Conservation (phyloP, 1,140 invertebrate genomes). For the Ceratosolen solmsi region DNA sequence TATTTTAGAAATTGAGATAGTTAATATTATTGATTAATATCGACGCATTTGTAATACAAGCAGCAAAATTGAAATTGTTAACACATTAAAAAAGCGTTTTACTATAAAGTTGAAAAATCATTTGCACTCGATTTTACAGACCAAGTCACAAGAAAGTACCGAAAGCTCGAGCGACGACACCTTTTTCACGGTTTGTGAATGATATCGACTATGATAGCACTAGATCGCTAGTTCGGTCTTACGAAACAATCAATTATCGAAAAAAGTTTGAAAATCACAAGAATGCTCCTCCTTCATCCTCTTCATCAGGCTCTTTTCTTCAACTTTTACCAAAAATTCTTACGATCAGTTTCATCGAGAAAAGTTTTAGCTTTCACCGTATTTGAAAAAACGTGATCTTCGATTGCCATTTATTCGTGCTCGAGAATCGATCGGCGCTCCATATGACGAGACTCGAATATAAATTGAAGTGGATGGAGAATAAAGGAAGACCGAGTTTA, state of each 20-base stretch:
- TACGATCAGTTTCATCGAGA: slow-evolving; percentile 62
- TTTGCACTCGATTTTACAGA: too few relatives aligned
- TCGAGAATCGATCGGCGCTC: slow-evolving; percentile 62
- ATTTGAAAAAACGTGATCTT: neutral
- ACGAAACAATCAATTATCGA: slow-evolving; percentile 71
- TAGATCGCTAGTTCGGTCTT: slow-evolving; percentile 53
- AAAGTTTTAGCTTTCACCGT: slow-evolving; percentile 12
- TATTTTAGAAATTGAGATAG: too few relatives aligned
- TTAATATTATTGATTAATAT: too few relatives aligned
- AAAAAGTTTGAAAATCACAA: slow-evolving; percentile 63
- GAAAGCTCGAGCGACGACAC: too few relatives aligned
- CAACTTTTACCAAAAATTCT: slow-evolving; percentile 47
- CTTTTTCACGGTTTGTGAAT: too few relatives aligned
- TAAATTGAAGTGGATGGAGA: slow-evolving; percentile 51
- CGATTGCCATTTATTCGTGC: slow-evolving; percentile 40
- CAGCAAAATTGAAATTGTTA: too few relatives aligned
- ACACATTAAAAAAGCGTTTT: too few relatives aligned
- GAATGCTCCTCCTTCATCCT: slow-evolving; percentile 54
- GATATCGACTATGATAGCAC: too few relatives aligned
- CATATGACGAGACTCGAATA: slow-evolving; percentile 59
- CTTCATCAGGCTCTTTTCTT: slow-evolving; percentile 46
- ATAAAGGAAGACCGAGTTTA: too few relatives aligned
- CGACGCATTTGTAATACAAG: too few relatives aligned
- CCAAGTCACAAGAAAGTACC: too few relatives aligned
- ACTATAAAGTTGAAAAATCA: too few relatives aligned